Evolutionary conservation across 2,888 invertebrate genomes (phyloP), one percentile per base, ranked within the genome.

Genomic region (Trisateles emortualis): DNA sequence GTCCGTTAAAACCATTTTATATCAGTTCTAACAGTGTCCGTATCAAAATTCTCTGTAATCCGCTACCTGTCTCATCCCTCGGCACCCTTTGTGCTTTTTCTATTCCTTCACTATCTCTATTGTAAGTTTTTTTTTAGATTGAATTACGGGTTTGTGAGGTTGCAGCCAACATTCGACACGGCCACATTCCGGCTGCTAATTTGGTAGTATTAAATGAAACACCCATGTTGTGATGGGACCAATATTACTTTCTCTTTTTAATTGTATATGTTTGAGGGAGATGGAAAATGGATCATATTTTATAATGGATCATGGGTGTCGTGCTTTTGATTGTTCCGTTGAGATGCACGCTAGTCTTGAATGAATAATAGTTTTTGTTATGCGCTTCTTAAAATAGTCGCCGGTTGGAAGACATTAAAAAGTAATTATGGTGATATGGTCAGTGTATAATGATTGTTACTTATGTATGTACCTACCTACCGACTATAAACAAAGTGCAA

Each of bases 1-100:
- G 64, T 55, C 57, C 60, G 59, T 71, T 72, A 64, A 59, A 60
- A 63, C 44, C 40, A 53, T 60, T 60, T 65, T 53, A 53, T n/a
- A 35, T 35, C 36, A 10, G 36, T 48, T 52, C 47, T 56, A 55
- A 66, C 55, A 52, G 51, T 65, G 64, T 63, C 72, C 71, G 69
- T 78, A 76, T 76, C 68, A 62, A 53, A 59, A 64, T 63, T 72
- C 70, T 74, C 74, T 75, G 61, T 78, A 74, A 83, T 81, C 76
- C 79, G 86, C 88, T 90, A 90, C 90, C 90, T 90, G 90, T 87
- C 78, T 82, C 88, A 87, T 86, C 89, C 89, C 89, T 81, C 81
- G 87, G 83, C 67, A 60, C 71, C 85, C 81, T 86, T 88, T 85
- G 78, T 78, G 43, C 79, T 83, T 86, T 89, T 84, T 74, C 59